Percentiles rank a stretch among this genome's conserved stretches.
Conservation (phyloP, 2,797 vertebrate genomes). For the Eptatretus atami region DNA sequence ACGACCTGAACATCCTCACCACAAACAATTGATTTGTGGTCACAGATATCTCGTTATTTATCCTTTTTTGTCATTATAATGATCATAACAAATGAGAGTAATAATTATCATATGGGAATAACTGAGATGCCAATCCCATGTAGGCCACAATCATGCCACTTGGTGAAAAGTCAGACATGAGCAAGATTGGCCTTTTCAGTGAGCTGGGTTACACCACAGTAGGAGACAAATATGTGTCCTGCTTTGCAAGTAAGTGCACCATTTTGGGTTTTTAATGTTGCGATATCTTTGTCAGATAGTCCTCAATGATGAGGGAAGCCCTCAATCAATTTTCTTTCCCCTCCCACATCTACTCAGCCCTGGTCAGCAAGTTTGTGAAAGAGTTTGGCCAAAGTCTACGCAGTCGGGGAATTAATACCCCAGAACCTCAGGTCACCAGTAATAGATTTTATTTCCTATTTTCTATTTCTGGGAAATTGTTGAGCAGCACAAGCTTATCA, state of each 20-base stretch:
- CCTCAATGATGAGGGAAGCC: neutral
- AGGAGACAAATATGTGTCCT: constrained; percentile 32
- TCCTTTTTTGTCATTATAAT: too few species aligned
- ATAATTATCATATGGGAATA: too few species aligned
- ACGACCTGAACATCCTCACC: too few species aligned
- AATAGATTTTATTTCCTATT: too few species aligned
- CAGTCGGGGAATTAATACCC: neutral
- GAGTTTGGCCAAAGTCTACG: neutral
- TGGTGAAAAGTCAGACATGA: constrained; percentile 40
- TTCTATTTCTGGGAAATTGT: too few species aligned
- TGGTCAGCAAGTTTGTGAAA: too few species aligned
- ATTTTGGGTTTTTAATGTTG: neutral
- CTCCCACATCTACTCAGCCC: neutral
- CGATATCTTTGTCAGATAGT: neutral
- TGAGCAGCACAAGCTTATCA: too few species aligned
- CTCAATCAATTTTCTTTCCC: neutral
- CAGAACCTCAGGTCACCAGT: too few species aligned
- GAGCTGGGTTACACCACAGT: constrained; percentile 42
- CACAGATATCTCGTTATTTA: too few species aligned
- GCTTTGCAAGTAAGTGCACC: constrained; percentile 16
- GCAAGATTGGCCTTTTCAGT: constrained; percentile 42
- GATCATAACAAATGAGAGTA: too few species aligned
- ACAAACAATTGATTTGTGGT: too few species aligned
- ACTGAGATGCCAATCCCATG: too few species aligned
- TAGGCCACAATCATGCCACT: constrained; percentile 15